A percentile compares a stretch with the other conserved stretches of the same genome.
Evolutionary conservation across 1,140 invertebrate genomes (phyloP).

Genomic region (Acromyrmex heyeri): DNA sequence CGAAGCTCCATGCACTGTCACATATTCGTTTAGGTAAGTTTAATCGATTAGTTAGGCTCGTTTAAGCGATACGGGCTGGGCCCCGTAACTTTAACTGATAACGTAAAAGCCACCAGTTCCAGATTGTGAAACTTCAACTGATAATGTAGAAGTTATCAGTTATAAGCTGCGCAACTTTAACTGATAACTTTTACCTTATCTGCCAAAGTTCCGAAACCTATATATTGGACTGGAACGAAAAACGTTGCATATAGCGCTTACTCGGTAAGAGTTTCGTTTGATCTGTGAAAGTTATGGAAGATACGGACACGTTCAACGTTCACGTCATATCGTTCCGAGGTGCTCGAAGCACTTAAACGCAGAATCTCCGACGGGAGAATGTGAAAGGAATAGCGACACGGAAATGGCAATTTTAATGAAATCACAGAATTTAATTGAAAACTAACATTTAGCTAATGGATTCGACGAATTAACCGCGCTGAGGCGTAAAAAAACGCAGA

Average conservation of each 20-base stretch:
- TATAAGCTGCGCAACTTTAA: conserved; percentile 38
- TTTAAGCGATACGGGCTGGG: conserved; percentile 21
- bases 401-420: conserved; percentile 38
- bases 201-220: conserved; percentile 1
- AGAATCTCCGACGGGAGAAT: neutral
- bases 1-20: neutral
- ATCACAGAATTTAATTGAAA: conserved; percentile 61
- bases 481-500: conserved; percentile 54
- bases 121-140: conserved; percentile 42
- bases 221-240: conserved; percentile 6
- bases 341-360: neutral
- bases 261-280: conserved; percentile 17
- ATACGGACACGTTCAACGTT: neutral
- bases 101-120: conserved; percentile 23
- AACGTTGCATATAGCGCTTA: conserved; percentile 4
- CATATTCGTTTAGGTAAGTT: conserved; percentile 47
- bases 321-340: neutral
- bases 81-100: conserved; percentile 37
- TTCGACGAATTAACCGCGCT: conserved; percentile 53
- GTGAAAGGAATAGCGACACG: conserved; percentile 4
- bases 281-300: conserved; percentile 9
- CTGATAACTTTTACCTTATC: conserved; percentile 47
- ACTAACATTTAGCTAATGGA: conserved; percentile 61
- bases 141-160: conserved; percentile 33
- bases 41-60: conserved; percentile 39